Conservation (phyloP, 53 echinoderm and acorn worm genomes). For the Antedon mediterranea region DNA sequence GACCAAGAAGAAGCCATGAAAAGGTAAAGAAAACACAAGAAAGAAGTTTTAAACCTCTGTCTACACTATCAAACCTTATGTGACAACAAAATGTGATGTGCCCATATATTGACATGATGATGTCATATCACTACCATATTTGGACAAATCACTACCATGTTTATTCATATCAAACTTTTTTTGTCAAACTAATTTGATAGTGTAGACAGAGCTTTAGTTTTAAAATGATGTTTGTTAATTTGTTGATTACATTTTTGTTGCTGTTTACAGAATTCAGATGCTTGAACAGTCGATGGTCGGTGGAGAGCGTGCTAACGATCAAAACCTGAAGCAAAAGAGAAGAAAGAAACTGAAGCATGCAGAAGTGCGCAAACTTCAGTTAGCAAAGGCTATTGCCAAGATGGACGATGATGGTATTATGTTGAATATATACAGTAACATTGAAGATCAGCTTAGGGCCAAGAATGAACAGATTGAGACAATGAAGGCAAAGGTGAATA, state of each 20-base stretch:
- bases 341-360: slow-evolving; percentile 92
- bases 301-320: slow-evolving; percentile 75
- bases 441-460: slow-evolving; percentile 87
- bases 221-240: too few species aligned
- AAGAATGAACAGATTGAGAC: slow-evolving; percentile 78
- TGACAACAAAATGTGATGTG: too few species aligned
- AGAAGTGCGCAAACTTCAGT: slow-evolving; percentile 84
- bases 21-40: slow-evolving; percentile 29
- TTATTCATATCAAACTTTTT: too few species aligned
- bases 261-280: slow-evolving; percentile 49
- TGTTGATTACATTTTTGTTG: too few species aligned
- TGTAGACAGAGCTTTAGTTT: too few species aligned
- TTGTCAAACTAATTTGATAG: too few species aligned
- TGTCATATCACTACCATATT: too few species aligned
- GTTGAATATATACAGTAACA: slow-evolving; percentile 97
- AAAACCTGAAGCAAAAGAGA: slow-evolving; percentile 80
- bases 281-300: slow-evolving; percentile 89
- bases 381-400: slow-evolving; percentile 97
- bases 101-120: too few species aligned
- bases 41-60: too few species aligned
- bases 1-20: slow-evolving; percentile 93
- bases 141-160: too few species aligned
- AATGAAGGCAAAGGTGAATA: slow-evolving; percentile 48
- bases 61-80: too few species aligned
- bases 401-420: slow-evolving; percentile 99